Conservation (phyloP, 2,797 vertebrate species). For the Micropoecilia bifurca region DNA sequence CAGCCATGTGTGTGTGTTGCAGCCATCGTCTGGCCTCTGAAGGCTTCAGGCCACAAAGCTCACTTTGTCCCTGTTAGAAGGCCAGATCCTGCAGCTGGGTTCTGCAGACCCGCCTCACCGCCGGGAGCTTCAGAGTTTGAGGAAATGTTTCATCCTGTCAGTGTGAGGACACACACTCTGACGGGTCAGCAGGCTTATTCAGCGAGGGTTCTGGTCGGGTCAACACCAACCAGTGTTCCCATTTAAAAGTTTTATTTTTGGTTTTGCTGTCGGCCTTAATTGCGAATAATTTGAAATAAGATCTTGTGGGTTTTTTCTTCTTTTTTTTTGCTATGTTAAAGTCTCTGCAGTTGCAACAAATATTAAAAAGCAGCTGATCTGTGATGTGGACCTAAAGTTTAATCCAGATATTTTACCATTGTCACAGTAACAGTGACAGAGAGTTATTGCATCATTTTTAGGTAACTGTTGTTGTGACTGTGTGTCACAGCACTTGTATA, state of each 20-base stretch:
- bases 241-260: not conserved
- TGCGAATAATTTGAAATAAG: not conserved
- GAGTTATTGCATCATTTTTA: too few species aligned
- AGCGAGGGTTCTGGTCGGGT: not conserved
- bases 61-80: conserved; percentile 72
- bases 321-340: not conserved
- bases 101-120: conserved; percentile 3
- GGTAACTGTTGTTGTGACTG: too few species aligned
- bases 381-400: too few species aligned
- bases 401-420: too few species aligned
- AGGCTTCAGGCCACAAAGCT: conserved; percentile 68
- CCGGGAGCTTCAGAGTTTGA: not conserved
- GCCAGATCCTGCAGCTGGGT: conserved; percentile 66
- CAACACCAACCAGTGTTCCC: not conserved
- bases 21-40: conserved; percentile 58
- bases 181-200: not conserved
- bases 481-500: too few species aligned
- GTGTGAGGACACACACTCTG: not conserved
- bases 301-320: not conserved
- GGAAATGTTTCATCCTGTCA: conserved; percentile 3
- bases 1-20: conserved; percentile 63
- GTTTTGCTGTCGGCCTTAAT: not conserved
- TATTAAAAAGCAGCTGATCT: not conserved
- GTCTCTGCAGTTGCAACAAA: not conserved
- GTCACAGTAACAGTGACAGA: too few species aligned